phyloP scores from a whole-genome alignment of 2,888 invertebrate genomes.

The Ischnus inquisitorius region DNA sequence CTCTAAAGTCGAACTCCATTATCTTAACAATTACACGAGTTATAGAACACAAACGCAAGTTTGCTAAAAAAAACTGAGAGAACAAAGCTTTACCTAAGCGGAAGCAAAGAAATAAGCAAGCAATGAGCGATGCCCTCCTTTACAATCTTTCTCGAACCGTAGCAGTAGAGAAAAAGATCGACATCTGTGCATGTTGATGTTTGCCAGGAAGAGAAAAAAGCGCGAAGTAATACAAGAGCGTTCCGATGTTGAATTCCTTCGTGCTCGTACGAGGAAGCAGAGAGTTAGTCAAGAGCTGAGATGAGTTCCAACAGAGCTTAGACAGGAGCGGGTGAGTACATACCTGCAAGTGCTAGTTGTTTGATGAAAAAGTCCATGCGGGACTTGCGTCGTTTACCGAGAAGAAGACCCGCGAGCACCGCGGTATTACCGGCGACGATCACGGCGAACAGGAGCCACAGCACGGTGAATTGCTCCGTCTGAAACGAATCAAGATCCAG shows the following conservation, averaged over 20 bases:
- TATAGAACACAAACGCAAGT: too few relatives aligned
- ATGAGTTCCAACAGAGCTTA: neutral
- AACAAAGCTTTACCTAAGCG: too few relatives aligned
- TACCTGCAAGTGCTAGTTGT: constrained; percentile 96
- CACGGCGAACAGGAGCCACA: constrained; percentile 93
- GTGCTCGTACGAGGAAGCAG: neutral
- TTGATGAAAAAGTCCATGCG: constrained; percentile 98
- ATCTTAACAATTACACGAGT: too few relatives aligned
- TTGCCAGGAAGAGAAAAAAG: too few relatives aligned
- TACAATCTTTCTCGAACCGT: too few relatives aligned
- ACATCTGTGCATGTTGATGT: too few relatives aligned
- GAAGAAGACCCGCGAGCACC: constrained; percentile 93
- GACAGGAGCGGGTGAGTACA: constrained; percentile 75
- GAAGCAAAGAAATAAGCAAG: too few relatives aligned
- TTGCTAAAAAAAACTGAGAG: too few relatives aligned
- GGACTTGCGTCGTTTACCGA: constrained; percentile 94
- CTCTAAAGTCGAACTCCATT: too few relatives aligned
- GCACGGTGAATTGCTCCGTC: constrained; percentile 95
- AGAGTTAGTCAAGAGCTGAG: neutral
- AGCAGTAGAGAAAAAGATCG: too few relatives aligned
- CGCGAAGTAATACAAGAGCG: too few relatives aligned
- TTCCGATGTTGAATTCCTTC: neutral
- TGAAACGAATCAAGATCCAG: constrained; percentile 85
- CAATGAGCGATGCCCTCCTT: too few relatives aligned
- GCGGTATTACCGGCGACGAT: constrained; percentile 95